Conservation (phyloP, 92 coral and sea anemone genomes). For the Epizoanthus illoricatus region DNA sequence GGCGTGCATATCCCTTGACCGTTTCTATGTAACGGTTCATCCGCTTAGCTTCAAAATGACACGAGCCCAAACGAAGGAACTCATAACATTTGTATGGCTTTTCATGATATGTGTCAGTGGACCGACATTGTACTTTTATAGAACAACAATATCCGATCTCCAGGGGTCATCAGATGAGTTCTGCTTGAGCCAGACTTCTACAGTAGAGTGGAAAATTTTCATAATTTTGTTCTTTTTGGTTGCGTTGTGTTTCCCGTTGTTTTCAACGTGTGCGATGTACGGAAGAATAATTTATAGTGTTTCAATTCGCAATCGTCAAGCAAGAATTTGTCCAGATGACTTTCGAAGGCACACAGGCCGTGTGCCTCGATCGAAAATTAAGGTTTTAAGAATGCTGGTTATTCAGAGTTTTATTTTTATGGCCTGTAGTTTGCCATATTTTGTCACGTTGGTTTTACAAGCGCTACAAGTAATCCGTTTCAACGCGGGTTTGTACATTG, state of each 20-base stretch:
- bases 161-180: slow-evolving; percentile 32
- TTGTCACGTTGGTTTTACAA: slow-evolving; percentile 52
- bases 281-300: slow-evolving; percentile 67
- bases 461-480: slow-evolving; percentile 40
- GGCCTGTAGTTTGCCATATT: slow-evolving; percentile 73
- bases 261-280: slow-evolving; percentile 75
- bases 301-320: slow-evolving; percentile 68
- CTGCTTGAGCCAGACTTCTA: slow-evolving; percentile 50
- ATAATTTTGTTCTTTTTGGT: slow-evolving; percentile 61
- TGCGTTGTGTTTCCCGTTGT: slow-evolving; percentile 73
- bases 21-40: slow-evolving; percentile 90
- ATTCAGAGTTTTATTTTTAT: slow-evolving; percentile 77
- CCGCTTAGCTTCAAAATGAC: slow-evolving; percentile 96
- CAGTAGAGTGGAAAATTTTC: slow-evolving; percentile 74
- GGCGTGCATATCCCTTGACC: slow-evolving; percentile 92
- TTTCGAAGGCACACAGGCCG: slow-evolving; percentile 73
- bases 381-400: slow-evolving; percentile 85
- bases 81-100: slow-evolving; percentile 87
- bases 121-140: slow-evolving; percentile 82
- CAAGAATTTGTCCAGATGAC: slow-evolving; percentile 63
- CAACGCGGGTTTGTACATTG: slow-evolving; percentile 43
- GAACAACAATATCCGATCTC: slow-evolving; percentile 17
- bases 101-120: slow-evolving; percentile 81
- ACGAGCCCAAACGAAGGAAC: slow-evolving; percentile 88
- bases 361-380: slow-evolving; percentile 86